phyloP scores from a whole-genome alignment of 2,888 invertebrate species.

The Ectemnius continuus region DNA sequence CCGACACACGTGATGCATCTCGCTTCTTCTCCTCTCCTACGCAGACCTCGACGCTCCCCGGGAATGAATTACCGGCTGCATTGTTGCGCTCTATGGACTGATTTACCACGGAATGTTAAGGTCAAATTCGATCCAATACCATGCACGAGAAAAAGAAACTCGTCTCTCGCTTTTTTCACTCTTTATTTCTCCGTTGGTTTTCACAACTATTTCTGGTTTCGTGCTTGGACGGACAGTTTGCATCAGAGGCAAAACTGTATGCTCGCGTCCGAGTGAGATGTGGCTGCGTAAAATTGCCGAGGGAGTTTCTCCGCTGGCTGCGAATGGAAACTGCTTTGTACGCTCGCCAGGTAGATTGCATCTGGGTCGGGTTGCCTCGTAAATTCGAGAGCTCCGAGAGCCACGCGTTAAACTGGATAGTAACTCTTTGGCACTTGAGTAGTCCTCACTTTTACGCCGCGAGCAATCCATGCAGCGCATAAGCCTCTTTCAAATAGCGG shows the following conservation, averaged over 20 bases:
- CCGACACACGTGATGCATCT: slow-evolving; percentile 46
- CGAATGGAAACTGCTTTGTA: slow-evolving; percentile 9
- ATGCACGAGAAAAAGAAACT: too few species aligned
- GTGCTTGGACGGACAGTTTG: neutral
- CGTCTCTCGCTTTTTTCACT: too few species aligned
- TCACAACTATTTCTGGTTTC: neutral
- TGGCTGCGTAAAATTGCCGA: slow-evolving; percentile 13
- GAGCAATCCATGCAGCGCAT: too few species aligned
- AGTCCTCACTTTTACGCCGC: too few species aligned
- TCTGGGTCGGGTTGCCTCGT: slow-evolving; percentile 55
- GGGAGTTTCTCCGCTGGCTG: slow-evolving; percentile 13
- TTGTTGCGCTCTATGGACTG: slow-evolving; percentile 39
- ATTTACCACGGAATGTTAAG: slow-evolving; percentile 32
- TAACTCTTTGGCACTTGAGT: slow-evolving; percentile 6
- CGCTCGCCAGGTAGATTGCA: slow-evolving; percentile 47
- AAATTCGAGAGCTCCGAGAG: slow-evolving; percentile 27
- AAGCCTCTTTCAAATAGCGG: too few species aligned
- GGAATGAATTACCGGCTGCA: slow-evolving; percentile 35
- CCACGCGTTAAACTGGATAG: slow-evolving; percentile 7
- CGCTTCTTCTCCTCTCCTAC: slow-evolving; percentile 44
- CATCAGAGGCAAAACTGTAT: slow-evolving; percentile 13
- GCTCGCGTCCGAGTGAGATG: neutral
- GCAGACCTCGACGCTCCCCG: slow-evolving; percentile 33
- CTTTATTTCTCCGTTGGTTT: too few species aligned
- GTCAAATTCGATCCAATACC: slow-evolving; percentile 29